These are phyloP conservation scores for Brachionus plicatilis DNA, from an alignment of 1,140 invertebrate genomes.

Conservation along the genomic window DNA sequence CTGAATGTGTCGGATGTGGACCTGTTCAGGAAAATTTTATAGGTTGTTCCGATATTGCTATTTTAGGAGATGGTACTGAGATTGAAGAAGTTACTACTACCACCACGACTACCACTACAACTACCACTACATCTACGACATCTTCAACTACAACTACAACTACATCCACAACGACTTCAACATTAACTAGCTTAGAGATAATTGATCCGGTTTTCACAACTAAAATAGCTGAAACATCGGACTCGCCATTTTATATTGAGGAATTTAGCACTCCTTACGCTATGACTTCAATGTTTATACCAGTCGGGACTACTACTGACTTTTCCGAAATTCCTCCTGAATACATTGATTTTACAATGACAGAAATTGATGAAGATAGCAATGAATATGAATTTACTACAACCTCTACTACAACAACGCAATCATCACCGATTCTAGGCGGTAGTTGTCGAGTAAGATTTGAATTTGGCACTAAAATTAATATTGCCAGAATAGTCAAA, in stretches of 20 bases:
- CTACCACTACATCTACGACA: background rate
- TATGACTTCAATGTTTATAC: background rate
- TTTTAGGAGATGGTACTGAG: slow-evolving; percentile 36
- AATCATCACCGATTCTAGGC: background rate
- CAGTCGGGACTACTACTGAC: background rate
- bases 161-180: background rate
- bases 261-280: background rate
- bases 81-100: background rate
- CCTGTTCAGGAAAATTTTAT: slow-evolving; percentile 47
- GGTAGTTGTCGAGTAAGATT: background rate
- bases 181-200: background rate
- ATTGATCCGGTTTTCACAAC: background rate
- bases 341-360: background rate
- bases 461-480: slow-evolving; percentile 21
- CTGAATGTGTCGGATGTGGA: slow-evolving; percentile 43
- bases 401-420: background rate
- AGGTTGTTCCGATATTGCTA: slow-evolving; percentile 46
- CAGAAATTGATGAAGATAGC: background rate
- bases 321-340: background rate
- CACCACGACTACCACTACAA: background rate
- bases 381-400: background rate
- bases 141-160: background rate
- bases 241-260: background rate
- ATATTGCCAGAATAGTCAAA: slow-evolving; percentile 4
- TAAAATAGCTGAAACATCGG: background rate